These are phyloP conservation scores for Myotis brandtii DNA, from an alignment of 2,113 vertebrate species.

Conservation along the genomic window DNA sequence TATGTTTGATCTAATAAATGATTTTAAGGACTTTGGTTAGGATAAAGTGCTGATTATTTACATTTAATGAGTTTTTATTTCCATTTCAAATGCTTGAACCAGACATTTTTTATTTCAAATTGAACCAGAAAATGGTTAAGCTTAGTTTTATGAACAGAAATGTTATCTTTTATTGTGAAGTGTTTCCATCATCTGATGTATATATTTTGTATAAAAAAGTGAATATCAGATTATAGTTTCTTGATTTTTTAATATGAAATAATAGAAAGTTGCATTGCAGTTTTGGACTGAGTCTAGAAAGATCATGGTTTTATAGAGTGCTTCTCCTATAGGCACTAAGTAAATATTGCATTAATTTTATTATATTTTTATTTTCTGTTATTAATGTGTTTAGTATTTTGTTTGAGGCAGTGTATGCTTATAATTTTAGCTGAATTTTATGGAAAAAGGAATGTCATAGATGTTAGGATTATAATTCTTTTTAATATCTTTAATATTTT, in stretches of 20 bases:
- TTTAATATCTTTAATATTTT: conserved; percentile 52
- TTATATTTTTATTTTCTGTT: conserved; percentile 25
- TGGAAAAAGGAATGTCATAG: neutral
- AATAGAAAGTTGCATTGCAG: neutral
- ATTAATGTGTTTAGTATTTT: neutral
- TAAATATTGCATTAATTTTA: conserved; percentile 28
- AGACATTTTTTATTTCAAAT: conserved; percentile 47
- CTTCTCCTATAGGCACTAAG: neutral
- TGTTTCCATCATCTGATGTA: neutral
- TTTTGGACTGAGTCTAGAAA: conserved; percentile 37
- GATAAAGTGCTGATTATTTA: conserved; percentile 33
- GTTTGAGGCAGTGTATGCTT: conserved; percentile 31
- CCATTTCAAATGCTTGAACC: conserved; percentile 37
- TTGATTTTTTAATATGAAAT: conserved; percentile 58
- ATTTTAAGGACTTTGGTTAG: conserved; percentile 57
- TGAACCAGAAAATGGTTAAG: conserved; percentile 5
- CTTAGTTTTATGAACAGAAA: conserved; percentile 43
- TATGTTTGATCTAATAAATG: neutral
- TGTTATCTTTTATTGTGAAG: conserved; percentile 1
- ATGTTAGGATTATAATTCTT: conserved; percentile 23
- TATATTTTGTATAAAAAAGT: conserved; percentile 47
- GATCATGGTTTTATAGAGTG: conserved; percentile 12
- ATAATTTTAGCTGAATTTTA: conserved; percentile 30
- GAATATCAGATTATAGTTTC: conserved; percentile 40
- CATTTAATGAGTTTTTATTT: conserved; percentile 49